A percentile compares a stretch with the other conserved stretches of the same genome.
These are phyloP conservation scores for Psittacula derbiana DNA, from an alignment of 2,797 vertebrate species.

Conservation along the genomic window DNA sequence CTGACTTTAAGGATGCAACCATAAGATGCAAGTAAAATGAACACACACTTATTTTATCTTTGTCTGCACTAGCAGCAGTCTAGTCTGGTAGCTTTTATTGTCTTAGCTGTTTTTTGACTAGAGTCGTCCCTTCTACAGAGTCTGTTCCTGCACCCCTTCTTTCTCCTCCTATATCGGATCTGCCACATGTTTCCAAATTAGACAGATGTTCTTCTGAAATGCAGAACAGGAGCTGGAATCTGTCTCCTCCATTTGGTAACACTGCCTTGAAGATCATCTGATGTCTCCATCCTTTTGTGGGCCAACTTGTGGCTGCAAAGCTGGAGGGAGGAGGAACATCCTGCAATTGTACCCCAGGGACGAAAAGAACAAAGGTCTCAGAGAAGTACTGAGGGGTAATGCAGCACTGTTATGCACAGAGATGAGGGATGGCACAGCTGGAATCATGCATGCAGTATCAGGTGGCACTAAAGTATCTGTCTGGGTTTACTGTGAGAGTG, in stretches of 20 bases:
- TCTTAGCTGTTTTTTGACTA: neutral
- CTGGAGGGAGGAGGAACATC: neutral
- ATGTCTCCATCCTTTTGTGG: neutral
- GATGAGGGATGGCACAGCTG: neutral
- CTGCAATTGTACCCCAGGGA: neutral
- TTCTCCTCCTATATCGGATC: neutral
- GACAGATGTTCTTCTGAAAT: neutral
- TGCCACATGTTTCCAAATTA: neutral
- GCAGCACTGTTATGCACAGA: neutral
- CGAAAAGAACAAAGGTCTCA: neutral
- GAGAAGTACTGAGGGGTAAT: neutral
- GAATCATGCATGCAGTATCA: neutral
- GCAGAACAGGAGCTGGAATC: neutral
- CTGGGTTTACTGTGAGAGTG: neutral
- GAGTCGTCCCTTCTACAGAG: neutral
- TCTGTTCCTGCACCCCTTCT: neutral
- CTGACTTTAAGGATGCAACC: neutral
- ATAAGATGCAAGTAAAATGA: neutral
- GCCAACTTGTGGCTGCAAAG: neutral
- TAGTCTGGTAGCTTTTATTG: neutral
- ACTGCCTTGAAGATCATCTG: neutral
- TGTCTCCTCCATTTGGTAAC: neutral
- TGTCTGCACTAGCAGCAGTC: neutral
- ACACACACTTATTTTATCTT: neutral
- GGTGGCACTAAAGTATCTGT: neutral